Evolutionary conservation across 2,888 invertebrate genomes (phyloP).

Genomic region (Standfussiana lucernea): DNA sequence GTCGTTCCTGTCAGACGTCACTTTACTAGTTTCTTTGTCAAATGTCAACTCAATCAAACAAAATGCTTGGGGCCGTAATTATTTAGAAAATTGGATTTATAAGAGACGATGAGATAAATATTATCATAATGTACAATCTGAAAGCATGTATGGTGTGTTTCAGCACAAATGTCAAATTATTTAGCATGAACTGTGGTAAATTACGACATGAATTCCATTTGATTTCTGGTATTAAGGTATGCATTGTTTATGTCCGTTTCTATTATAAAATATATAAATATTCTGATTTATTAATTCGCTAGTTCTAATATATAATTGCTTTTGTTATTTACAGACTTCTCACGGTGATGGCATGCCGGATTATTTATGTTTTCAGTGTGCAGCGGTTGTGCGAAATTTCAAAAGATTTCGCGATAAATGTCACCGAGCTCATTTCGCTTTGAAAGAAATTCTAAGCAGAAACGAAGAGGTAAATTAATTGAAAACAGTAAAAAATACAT

Average conservation of each 20-base stretch:
- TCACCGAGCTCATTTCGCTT: conserved; percentile 81
- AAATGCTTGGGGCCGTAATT: conserved; percentile 46
- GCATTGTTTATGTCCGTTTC: conserved; percentile 55
- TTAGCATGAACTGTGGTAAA: conserved; percentile 77
- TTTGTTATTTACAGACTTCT: conserved; percentile 74
- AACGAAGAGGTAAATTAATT: conserved; percentile 78
- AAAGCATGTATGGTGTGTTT: conserved; percentile 85
- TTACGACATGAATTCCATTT: conserved; percentile 80
- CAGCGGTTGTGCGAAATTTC: conserved; percentile 76
- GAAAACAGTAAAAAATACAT: background rate
- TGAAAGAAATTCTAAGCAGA: conserved; percentile 79
- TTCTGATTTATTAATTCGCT: background rate
- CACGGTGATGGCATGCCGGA: conserved; percentile 80
- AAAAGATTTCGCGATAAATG: conserved; percentile 83
- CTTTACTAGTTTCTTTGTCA: conserved; percentile 28
- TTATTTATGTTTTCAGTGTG: conserved; percentile 83
- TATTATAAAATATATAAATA: background rate
- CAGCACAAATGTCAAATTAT: conserved; percentile 78
- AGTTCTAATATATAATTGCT: background rate
- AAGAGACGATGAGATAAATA: conserved; percentile 43
- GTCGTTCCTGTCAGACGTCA: background rate
- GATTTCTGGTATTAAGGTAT: conserved; percentile 84
- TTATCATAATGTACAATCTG: conserved; percentile 77
- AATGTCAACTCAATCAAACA: conserved; percentile 50
- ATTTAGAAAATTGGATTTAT: conserved; percentile 12